Base-by-base conservation (phyloP, 2,888 invertebrate species). In the Aquatica leii region DNA sequence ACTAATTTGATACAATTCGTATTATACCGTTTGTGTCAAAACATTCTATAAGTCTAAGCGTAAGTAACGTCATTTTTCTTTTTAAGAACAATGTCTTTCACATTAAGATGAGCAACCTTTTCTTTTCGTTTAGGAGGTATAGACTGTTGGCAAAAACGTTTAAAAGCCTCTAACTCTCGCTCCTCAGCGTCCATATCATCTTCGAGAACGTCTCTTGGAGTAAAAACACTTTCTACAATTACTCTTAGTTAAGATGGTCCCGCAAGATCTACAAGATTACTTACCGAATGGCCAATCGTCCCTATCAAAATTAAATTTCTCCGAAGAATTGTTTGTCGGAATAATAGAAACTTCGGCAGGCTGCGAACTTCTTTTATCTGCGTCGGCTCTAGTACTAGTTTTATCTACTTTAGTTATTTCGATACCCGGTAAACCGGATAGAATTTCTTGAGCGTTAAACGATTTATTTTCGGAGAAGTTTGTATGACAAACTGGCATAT, bases 131-230 rank as follows among this genome's bases (percentile, higher is more conserved):
- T 88, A 0, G 90, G 88, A 54, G 92, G 90, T 68, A 93, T 90
- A 67, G 93, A 93, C 79, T 92, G 92, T 76, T 91, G 90, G 71
- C 93, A 93, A 81, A 93, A 94, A 15, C 93, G 87, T 80, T 95
- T 95, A 82, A 95, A 93, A 1, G 92, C 91, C 77, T 95, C 94
- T 68, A 94, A 84, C 78, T 94, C 94, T 1, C 91, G 83, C 75
- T 94, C 94, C 35, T 89, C 89, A 59, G 90, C 90, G 77, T 94
- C 93, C 76, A 94, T 85, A 14, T 90, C 91, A 69, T 91, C 86
- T 79, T 93, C 92, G 66, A 91, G 84, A 80, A 93, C 90, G 78
- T 91, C 90, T 82, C 91, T 91, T 48, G 93, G 93, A 72, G 89
- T 87, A 84, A 93, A 95, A 66, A 94, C 89, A 81, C 89, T 93